These are phyloP conservation scores for Phalacrocorax aristotelis DNA, from an alignment of 2,113 vertebrate genomes.

Conservation along the genomic window DNA sequence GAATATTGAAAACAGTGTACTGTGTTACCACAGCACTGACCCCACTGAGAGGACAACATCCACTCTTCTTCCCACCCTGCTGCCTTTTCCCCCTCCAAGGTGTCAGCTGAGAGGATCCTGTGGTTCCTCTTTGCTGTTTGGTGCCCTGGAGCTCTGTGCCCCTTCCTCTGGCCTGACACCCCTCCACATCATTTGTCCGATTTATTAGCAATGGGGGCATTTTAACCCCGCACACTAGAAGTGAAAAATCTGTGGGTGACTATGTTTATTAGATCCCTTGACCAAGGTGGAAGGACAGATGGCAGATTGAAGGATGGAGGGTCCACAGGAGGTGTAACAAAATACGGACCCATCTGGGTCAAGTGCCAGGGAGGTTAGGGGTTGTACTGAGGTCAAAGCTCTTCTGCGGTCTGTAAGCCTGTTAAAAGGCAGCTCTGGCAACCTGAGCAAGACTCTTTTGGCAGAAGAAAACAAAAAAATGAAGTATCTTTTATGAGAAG, in stretches of 20 bases:
- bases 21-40: not conserved
- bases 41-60: not conserved
- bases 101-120: not conserved
- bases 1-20: not conserved
- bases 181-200: not conserved
- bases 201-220: not conserved
- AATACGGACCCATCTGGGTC: conserved; percentile 55
- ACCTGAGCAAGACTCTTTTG: conserved; percentile 2
- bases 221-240: not conserved
- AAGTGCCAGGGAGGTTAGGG: not conserved
- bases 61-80: not conserved
- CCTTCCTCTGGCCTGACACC: accelerated
- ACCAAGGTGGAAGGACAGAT: conserved; percentile 47
- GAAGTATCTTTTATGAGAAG: not conserved
- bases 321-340: conserved; percentile 21
- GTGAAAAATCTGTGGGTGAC: not conserved
- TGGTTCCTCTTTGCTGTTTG: not conserved
- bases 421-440: conserved; percentile 18
- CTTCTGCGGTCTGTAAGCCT: conserved; percentile 3
- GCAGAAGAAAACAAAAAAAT: not conserved
- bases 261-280: not conserved
- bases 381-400: conserved; percentile 22
- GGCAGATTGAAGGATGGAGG: conserved; percentile 11
- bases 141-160: not conserved
- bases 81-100: not conserved